Percentiles rank a stretch among this genome's conserved stretches.
Evolutionary conservation across 2,888 invertebrate species (phyloP).

Genomic region (Tetrapedia diversipes): DNA sequence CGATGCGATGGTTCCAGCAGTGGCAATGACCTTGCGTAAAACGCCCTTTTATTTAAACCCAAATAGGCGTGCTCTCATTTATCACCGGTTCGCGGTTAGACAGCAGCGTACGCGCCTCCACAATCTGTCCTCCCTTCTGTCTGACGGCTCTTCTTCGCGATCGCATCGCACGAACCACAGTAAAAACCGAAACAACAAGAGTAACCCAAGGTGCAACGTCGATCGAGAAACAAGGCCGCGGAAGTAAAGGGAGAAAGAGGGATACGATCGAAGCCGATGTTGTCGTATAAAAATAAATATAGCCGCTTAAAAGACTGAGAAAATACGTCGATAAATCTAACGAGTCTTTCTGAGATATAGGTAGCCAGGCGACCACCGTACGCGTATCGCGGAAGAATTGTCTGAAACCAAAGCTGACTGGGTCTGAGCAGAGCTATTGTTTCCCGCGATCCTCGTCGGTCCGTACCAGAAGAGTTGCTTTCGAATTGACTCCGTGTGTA

Average conservation of each 20-base stretch:
- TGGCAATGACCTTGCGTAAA: no score
- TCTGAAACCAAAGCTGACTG: slow-evolving; percentile 24
- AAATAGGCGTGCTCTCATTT: slow-evolving; percentile 1
- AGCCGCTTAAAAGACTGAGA: slow-evolving; percentile 65
- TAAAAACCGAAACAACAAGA: slow-evolving; percentile 43
- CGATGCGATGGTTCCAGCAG: no score
- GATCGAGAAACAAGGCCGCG: slow-evolving; percentile 1
- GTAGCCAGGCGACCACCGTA: slow-evolving; percentile 48
- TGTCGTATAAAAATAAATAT: slow-evolving; percentile 62
- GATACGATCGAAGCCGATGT: slow-evolving; percentile 18
- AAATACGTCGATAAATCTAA: slow-evolving; percentile 78
- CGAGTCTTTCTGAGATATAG: slow-evolving; percentile 69
- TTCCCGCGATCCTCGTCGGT: slow-evolving; percentile 50
- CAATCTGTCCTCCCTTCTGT: not conserved
- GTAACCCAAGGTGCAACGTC: no score
- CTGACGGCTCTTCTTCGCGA: slow-evolving; percentile 24
- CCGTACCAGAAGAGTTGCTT: slow-evolving; percentile 67
- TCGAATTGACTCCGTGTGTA: slow-evolving; percentile 64
- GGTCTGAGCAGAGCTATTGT: slow-evolving; percentile 62
- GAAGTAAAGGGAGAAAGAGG: not conserved
- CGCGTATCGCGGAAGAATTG: slow-evolving; percentile 64
- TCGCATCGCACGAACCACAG: slow-evolving; percentile 42
- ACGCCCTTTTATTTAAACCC: no score
- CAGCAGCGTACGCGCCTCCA: not conserved
- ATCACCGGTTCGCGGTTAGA: slow-evolving; percentile 5